Evolutionary conservation across 64 coral and sea anemone genomes (phyloP).

Genomic region (Pocillopora damicornis): DNA sequence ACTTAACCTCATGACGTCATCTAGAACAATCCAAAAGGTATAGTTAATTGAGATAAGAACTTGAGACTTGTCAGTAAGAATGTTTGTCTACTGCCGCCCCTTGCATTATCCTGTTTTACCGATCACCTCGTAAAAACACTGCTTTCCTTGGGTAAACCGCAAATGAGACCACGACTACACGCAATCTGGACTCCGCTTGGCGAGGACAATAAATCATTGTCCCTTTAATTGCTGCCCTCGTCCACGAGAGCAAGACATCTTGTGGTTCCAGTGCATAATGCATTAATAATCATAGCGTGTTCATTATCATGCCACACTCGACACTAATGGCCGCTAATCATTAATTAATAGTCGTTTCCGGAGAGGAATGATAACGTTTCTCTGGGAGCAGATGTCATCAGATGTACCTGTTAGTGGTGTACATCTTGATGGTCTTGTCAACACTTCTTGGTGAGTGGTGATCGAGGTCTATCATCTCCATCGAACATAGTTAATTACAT

Average conservation of each 20-base stretch:
- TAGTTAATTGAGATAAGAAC: background rate
- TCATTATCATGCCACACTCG: background rate
- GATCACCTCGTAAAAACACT: background rate
- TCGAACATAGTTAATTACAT: background rate
- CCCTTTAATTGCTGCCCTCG: background rate
- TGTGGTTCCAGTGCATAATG: background rate
- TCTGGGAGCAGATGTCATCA: conserved; percentile 1
- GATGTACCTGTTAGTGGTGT: background rate
- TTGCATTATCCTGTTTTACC: conserved; percentile 12
- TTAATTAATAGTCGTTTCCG: conserved; percentile 31
- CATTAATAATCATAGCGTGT: background rate
- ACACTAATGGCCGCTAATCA: conserved; percentile 16
- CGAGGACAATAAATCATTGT: background rate
- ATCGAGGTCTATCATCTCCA: background rate
- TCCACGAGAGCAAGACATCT: background rate
- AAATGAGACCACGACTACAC: background rate
- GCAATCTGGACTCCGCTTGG: background rate
- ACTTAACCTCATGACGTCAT: conserved; percentile 39
- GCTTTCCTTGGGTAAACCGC: conserved; percentile 7
- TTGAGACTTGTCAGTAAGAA: background rate
- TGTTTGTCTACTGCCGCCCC: conserved; percentile 24
- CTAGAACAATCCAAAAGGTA: conserved; percentile 9
- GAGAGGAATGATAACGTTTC: conserved; percentile 1
- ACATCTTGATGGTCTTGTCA: background rate
- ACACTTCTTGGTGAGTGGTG: background rate